Evolutionary conservation across 2,113 vertebrate genomes (phyloP), one percentile per base, ranked within the genome.

Genomic region (Chlorodrepanis virens): DNA sequence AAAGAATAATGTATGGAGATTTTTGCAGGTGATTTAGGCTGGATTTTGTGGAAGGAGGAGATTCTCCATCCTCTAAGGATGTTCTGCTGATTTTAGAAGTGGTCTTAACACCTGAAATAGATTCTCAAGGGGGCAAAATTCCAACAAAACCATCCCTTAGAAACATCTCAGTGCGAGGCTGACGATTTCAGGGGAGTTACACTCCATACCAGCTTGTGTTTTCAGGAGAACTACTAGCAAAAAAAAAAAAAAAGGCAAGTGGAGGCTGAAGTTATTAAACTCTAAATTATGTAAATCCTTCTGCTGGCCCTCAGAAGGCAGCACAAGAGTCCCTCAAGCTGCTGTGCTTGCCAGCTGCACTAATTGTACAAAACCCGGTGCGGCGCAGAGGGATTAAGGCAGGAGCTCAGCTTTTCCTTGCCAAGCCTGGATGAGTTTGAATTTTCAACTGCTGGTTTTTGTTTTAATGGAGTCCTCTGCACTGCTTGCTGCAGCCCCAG

Each of bases 321-420:
- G 50, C 54, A 29, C 23, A 39, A 39, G 52, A 91, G 23, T 70
- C 83, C 25, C 47, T 94, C 13, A 23, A 56, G 69, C 53, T 56
- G 61, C 33, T 18, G 28, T 53, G 74, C 78, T 68, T 60, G 39
- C 56, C 63, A 56, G 53, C 59, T 45, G 76, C 33, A 12, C 45
- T 78, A 35, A 44, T 39, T 69, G 59, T 56, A 52, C 45, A 44
- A 44, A 91, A 39, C 70, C 72, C 39, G 0, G 40, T 4, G 6
- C 9, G 1, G 1, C 2, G 0, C 52, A 3, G 47, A 0, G 2
- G 56, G 57, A 69, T 69, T 60, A 50, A 50, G 37, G 70, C n/a
- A 8, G 18, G 28, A 63, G 24, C 74, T 80, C 21, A 13, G 68
- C 33, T 31, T 2, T 42, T 47, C 79, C 44, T 49, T 57, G 82